phyloP scores from a whole-genome alignment of 2,797 vertebrate species.

The Australoheros facetus region DNA sequence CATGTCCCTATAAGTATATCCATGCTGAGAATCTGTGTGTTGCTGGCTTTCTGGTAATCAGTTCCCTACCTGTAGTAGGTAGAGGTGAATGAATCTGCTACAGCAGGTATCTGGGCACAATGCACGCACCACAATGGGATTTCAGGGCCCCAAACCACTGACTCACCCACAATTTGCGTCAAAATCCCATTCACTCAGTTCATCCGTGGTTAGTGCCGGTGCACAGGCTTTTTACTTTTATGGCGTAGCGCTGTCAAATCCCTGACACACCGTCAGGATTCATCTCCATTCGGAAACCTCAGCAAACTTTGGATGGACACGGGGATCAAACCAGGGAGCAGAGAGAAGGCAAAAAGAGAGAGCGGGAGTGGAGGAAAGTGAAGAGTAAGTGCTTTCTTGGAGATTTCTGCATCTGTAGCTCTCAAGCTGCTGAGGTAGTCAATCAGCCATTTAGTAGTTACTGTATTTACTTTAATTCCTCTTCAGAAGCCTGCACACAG shows the following conservation, averaged over 20 bases:
- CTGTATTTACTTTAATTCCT: slow-evolving; percentile 58
- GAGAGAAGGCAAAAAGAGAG: slow-evolving; percentile 24
- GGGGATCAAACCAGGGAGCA: slow-evolving; percentile 62
- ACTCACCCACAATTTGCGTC: slow-evolving; percentile 67
- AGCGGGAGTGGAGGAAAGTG: slow-evolving; percentile 17
- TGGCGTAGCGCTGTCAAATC: slow-evolving; percentile 66
- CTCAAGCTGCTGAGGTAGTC: slow-evolving; percentile 68
- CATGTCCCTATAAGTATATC: slow-evolving; percentile 45
- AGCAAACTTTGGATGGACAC: slow-evolving; percentile 74
- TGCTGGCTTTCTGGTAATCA: slow-evolving; percentile 57
- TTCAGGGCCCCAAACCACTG: slow-evolving; percentile 67
- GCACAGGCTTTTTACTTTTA: slow-evolving; percentile 59
- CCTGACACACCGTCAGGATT: slow-evolving; percentile 67
- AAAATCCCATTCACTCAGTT: slow-evolving; percentile 72
- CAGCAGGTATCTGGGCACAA: slow-evolving; percentile 65
- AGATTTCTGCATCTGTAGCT: slow-evolving; percentile 62
- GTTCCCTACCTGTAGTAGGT: slow-evolving; percentile 53
- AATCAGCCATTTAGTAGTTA: slow-evolving; percentile 44
- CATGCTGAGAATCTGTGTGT: slow-evolving; percentile 39
- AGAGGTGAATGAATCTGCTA: slow-evolving; percentile 70
- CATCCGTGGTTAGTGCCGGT: slow-evolving; percentile 47
- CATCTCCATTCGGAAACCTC: slow-evolving; percentile 72
- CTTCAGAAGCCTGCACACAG: slow-evolving; percentile 33
- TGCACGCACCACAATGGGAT: slow-evolving; percentile 68
- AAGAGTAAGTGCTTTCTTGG: slow-evolving; percentile 61